Evolutionary conservation across 2,888 invertebrate genomes (phyloP), one percentile per base, ranked within the genome.

Genomic region (Eutolmus rufibarbis): DNA sequence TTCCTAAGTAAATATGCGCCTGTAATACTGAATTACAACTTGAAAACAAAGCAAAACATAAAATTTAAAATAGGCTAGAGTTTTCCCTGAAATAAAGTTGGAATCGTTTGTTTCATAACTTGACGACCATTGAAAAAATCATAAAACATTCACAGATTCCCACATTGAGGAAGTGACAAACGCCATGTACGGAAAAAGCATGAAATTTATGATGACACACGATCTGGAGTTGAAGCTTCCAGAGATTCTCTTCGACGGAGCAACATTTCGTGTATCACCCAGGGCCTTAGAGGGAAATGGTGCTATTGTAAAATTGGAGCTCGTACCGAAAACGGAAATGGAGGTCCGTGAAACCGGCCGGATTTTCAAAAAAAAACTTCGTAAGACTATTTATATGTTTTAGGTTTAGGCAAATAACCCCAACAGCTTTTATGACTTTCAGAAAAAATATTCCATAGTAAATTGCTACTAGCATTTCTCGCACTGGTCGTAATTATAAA

Each of bases 401-500:
- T 34, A 14, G 14, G 0, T 76, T 8, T 19, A 12, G 28, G 23
- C 8, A 51, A 79, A 23, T 40, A 43, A 37, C 9, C 40, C 14
- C 5, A 76, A 23, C 40, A 79, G 7, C 14, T 34, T 19, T 79
- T 16, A 46, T 79, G 89, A 86, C 87, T 95, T 94, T 23, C 94
- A 97, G 97, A 95, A 92, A 96, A 97, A 93, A 95, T 96, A 91
- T 94, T 97, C 89, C 95, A 94, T 91, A 96, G 95, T 91, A 96
- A 96, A 91, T 91, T 97, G 86, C 91, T 96, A 88, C 94, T 96
- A 90, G 96, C 96, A 56, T 95, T 97, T 78, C 92, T 97, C 90
- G 96, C 96, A 0, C 94, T 97, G 56, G 93, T 97, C 88, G 92
- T 97, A 84, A 95, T 97, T 78, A 94, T 97, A 87, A 97, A 97